Conservation (phyloP, 2,113 vertebrate species). For the Amphiprion percula region DNA sequence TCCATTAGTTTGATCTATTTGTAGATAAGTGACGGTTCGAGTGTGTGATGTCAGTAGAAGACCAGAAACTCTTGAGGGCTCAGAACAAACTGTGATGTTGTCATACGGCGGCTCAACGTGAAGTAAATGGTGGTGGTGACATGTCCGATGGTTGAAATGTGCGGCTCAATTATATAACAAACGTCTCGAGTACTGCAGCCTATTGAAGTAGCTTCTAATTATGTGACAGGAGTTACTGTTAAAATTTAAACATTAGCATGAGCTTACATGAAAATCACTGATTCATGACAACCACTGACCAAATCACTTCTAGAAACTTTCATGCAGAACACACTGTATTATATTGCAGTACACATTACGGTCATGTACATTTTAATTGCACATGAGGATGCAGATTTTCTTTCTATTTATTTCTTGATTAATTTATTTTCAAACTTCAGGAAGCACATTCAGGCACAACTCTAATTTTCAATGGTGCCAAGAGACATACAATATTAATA, state of each 20-base stretch:
- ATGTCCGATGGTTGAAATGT: slow-evolving; percentile 11
- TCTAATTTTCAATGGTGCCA: too few species aligned
- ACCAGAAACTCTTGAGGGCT: slow-evolving; percentile 10
- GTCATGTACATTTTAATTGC: too few species aligned
- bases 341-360: neutral
- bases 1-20: slow-evolving; percentile 54
- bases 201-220: slow-evolving; percentile 28
- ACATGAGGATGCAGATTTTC: too few species aligned
- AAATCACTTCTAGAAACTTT: neutral
- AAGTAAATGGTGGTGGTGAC: slow-evolving; percentile 16
- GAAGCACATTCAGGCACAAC: too few species aligned
- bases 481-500: too few species aligned
- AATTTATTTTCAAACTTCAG: too few species aligned
- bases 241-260: slow-evolving; percentile 9
- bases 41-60: slow-evolving; percentile 40
- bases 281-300: too few species aligned
- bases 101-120: slow-evolving; percentile 9
- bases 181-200: slow-evolving; percentile 25
- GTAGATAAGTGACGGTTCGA: slow-evolving; percentile 49
- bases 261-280: neutral
- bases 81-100: slow-evolving; percentile 45
- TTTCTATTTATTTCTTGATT: too few species aligned
- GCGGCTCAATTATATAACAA: neutral
- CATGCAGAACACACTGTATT: neutral
- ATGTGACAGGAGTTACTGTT: neutral